These are phyloP conservation scores for Puma concolor DNA, from an alignment of 2,113 vertebrate species.

Conservation along the genomic window DNA sequence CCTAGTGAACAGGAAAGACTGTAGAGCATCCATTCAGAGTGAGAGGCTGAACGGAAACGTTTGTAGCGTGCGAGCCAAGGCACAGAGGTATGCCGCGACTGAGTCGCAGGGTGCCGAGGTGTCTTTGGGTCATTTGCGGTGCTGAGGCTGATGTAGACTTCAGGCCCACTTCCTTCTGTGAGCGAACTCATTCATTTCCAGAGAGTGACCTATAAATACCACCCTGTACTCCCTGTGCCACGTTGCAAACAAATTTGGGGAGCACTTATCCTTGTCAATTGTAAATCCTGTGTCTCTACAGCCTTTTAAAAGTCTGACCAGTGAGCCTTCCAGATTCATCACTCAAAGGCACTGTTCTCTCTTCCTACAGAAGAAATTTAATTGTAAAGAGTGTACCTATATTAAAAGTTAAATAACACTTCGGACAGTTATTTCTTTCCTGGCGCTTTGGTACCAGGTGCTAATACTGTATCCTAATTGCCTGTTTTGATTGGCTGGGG, in stretches of 20 bases:
- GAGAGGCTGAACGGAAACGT: neutral
- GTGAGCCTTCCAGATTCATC: neutral
- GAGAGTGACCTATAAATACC: no score
- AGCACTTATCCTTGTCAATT: neutral
- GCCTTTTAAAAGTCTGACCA: neutral
- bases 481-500: neutral
- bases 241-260: neutral
- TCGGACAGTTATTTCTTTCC: neutral
- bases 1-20: neutral
- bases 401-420: neutral
- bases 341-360: neutral
- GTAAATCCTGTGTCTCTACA: neutral
- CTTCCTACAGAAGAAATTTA: neutral
- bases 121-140: no score
- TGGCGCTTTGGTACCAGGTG: neutral
- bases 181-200: neutral
- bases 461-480: neutral
- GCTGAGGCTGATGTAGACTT: neutral
- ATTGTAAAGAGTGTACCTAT: neutral
- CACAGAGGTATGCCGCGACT: neutral
- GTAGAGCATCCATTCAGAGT: rapidly evolving
- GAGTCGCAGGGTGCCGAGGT: neutral
- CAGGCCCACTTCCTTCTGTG: rapidly evolving
- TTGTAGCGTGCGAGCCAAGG: neutral
- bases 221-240: no score